Evolutionary conservation across 2,113 vertebrate species (phyloP).

Genomic region (Chaetodon trifascialis): DNA sequence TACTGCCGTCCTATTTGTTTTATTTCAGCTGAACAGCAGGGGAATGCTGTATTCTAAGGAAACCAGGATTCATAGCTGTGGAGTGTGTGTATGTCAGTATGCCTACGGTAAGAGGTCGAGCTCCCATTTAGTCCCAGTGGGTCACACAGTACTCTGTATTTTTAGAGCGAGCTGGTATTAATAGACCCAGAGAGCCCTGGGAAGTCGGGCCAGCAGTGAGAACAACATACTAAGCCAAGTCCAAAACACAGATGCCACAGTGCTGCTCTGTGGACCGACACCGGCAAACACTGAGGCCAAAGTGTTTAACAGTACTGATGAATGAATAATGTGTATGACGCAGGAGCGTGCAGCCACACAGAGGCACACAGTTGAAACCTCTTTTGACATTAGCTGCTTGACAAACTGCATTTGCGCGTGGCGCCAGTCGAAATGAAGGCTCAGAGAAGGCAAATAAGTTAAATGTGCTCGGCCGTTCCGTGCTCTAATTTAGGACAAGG

Average conservation of each 20-base stretch:
- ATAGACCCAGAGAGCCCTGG: constrained; percentile 67
- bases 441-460: constrained; percentile 34
- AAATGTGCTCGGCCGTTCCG: constrained; percentile 23
- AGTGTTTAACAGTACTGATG: constrained; percentile 72
- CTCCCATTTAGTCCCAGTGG: constrained; percentile 69
- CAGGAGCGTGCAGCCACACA: constrained; percentile 44
- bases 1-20: neutral
- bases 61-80: constrained; percentile 10
- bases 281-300: constrained; percentile 67
- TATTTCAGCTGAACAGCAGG: neutral
- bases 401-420: constrained; percentile 73
- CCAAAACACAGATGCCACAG: constrained; percentile 64
- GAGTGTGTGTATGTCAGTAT: constrained; percentile 5
- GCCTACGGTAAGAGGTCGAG: constrained; percentile 36
- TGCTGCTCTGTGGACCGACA: constrained; percentile 59
- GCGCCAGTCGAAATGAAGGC: constrained; percentile 66
- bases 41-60: neutral
- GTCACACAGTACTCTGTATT: constrained; percentile 74
- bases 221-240: constrained; percentile 61
- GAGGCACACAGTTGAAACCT: constrained; percentile 34
- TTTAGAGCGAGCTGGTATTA: constrained; percentile 75
- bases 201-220: constrained; percentile 63
- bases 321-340: constrained; percentile 72
- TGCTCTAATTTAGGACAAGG: constrained; percentile 20
- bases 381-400: constrained; percentile 62